A percentile compares a stretch with the other conserved stretches of the same genome.
Evolutionary conservation across 2,888 invertebrate species (phyloP).

Genomic region (Volucella inflata): DNA sequence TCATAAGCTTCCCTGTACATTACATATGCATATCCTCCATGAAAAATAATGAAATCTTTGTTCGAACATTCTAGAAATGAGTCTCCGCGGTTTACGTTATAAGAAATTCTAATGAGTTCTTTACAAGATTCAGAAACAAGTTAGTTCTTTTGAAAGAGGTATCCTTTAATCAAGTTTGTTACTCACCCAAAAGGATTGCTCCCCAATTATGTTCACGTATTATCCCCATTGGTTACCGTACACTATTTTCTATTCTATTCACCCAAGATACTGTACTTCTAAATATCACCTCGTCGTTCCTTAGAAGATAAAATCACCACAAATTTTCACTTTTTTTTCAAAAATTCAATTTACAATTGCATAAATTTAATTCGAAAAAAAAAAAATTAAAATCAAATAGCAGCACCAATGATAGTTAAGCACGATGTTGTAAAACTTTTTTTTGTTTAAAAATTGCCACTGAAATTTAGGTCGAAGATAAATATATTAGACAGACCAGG

Average conservation of each 20-base stretch:
- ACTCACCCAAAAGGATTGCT: slow-evolving; percentile 51
- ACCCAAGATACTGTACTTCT: not conserved
- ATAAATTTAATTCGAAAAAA: slow-evolving; percentile 9
- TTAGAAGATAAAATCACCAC: slow-evolving; percentile 24
- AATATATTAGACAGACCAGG: slow-evolving; percentile 74
- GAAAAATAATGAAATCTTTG: too few species aligned
- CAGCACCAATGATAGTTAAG: slow-evolving; percentile 3
- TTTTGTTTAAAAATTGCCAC: not conserved
- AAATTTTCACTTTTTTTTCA: slow-evolving; percentile 13
- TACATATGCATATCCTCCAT: too few species aligned
- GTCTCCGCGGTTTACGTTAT: too few species aligned
- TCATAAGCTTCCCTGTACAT: too few species aligned
- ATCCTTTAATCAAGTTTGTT: not conserved
- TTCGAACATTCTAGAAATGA: too few species aligned
- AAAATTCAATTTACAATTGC: slow-evolving; percentile 9
- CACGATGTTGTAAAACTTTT: not conserved
- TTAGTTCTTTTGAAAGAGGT: too few species aligned
- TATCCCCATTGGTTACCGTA: slow-evolving; percentile 50
- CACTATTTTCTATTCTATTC: slow-evolving; percentile 7
- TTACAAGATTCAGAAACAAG: too few species aligned
- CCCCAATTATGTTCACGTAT: not conserved
- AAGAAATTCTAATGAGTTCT: too few species aligned
- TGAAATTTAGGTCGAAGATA: not conserved
- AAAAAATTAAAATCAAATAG: not conserved
- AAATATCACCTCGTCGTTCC: not conserved